Percentiles rank a stretch among this genome's conserved stretches.
phyloP scores from a whole-genome alignment of 2,797 vertebrate species.

The Acestrorhynchus altus region DNA sequence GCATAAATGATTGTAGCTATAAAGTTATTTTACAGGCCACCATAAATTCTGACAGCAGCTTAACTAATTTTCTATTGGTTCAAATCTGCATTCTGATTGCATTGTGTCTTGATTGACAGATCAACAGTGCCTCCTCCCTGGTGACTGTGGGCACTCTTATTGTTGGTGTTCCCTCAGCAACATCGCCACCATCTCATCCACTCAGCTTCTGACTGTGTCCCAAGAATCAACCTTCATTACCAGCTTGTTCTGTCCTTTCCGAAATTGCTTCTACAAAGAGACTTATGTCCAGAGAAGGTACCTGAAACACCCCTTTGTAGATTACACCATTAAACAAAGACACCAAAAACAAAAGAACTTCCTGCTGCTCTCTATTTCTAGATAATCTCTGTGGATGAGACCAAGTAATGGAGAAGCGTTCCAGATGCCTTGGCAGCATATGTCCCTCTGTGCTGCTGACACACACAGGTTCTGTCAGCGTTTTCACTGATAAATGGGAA shows the following conservation, averaged over 20 bases:
- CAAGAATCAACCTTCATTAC: conserved; percentile 62
- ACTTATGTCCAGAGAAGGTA: conserved; percentile 66
- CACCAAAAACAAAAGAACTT: background rate
- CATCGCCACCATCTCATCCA: conserved; percentile 52
- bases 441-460: conserved; percentile 63
- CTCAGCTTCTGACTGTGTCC: conserved; percentile 56
- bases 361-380: conserved; percentile 39
- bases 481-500: conserved; percentile 64
- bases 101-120: conserved; percentile 54
- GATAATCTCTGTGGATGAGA: conserved; percentile 66
- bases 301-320: too few relatives aligned
- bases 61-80: background rate
- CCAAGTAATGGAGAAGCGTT: conserved; percentile 63
- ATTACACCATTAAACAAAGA: background rate
- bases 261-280: conserved; percentile 39
- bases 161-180: conserved; percentile 61
- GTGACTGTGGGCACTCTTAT: conserved; percentile 69
- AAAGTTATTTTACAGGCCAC: too few relatives aligned
- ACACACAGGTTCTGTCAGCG: conserved; percentile 26
- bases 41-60: background rate
- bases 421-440: conserved; percentile 65
- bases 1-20: too few relatives aligned
- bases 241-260: conserved; percentile 65
- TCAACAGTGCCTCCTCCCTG: conserved; percentile 59
- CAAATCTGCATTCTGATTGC: background rate